A percentile compares a stretch with the other conserved stretches of the same genome.
These are phyloP conservation scores for Pempheris klunzingeri DNA, from an alignment of 2,797 vertebrate species.

Conservation along the genomic window DNA sequence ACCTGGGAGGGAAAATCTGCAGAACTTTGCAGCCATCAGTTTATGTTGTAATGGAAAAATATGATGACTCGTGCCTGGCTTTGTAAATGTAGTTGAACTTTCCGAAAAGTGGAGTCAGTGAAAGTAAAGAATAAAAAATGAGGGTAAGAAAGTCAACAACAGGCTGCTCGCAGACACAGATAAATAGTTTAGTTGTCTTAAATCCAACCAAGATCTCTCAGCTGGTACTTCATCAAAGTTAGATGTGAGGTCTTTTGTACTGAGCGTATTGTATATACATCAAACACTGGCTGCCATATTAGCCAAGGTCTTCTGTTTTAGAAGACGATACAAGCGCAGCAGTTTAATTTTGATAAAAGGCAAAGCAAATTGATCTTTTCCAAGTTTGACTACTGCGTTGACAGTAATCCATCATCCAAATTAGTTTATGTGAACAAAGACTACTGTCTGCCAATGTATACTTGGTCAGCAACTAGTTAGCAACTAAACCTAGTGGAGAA, in stretches of 20 bases:
- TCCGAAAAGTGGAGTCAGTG: constrained; percentile 13
- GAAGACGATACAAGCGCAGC: background rate
- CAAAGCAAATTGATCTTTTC: background rate
- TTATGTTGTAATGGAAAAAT: background rate
- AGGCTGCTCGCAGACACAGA: background rate
- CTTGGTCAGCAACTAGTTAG: too few relatives aligned
- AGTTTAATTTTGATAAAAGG: background rate
- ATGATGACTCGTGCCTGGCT: background rate
- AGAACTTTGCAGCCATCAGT: background rate
- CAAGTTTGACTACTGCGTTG: background rate
- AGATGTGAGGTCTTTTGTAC: background rate
- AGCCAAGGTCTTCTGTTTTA: background rate
- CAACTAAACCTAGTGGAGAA: too few relatives aligned
- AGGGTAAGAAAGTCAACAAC: background rate
- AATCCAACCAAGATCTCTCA: background rate
- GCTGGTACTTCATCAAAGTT: background rate
- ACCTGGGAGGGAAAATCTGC: background rate
- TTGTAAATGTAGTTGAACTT: constrained; percentile 22
- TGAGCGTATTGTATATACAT: background rate
- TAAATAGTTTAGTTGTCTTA: constrained; percentile 21
- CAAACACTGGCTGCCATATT: background rate
- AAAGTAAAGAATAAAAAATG: constrained; percentile 3
- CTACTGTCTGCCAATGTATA: background rate
- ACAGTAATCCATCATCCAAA: background rate
- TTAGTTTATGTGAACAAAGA: background rate